Evolutionary conservation across 2,797 vertebrate genomes (phyloP).

Genomic region (Eulemur albifrons): DNA sequence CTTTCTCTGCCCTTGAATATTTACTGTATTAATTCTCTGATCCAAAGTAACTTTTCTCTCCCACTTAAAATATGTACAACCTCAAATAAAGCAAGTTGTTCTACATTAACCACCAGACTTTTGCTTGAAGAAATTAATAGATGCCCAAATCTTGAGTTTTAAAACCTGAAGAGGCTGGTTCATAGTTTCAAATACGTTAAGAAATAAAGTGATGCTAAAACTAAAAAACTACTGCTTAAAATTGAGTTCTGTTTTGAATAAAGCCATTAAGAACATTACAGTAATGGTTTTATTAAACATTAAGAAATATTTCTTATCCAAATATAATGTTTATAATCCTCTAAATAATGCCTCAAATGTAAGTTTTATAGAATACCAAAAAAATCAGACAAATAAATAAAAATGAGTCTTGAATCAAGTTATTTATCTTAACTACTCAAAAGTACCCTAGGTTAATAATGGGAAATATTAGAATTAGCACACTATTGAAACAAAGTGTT

Average conservation of each 20-base stretch:
- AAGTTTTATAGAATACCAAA: background rate
- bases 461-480: background rate
- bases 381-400: background rate
- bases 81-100: conserved; percentile 41
- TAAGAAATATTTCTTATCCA: conserved; percentile 39
- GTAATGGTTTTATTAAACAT: background rate
- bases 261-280: background rate
- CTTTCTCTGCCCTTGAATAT: background rate
- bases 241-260: conserved; percentile 28
- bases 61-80: background rate
- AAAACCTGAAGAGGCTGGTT: background rate
- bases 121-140: conserved; percentile 18
- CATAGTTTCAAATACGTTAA: background rate
- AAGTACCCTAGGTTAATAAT: background rate
- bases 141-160: background rate
- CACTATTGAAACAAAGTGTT: background rate
- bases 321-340: background rate
- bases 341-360: background rate
- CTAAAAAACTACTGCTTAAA: conserved; percentile 11
- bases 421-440: background rate
- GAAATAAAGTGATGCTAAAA: conserved; percentile 8
- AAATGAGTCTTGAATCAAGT: conserved; percentile 39
- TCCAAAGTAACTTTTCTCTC: background rate
- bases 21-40: conserved; percentile 35
- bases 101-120: background rate